Evolutionary conservation across 2,888 invertebrate genomes (phyloP), one percentile per base, ranked within the genome.

Genomic region (Tetrapedia diversipes): DNA sequence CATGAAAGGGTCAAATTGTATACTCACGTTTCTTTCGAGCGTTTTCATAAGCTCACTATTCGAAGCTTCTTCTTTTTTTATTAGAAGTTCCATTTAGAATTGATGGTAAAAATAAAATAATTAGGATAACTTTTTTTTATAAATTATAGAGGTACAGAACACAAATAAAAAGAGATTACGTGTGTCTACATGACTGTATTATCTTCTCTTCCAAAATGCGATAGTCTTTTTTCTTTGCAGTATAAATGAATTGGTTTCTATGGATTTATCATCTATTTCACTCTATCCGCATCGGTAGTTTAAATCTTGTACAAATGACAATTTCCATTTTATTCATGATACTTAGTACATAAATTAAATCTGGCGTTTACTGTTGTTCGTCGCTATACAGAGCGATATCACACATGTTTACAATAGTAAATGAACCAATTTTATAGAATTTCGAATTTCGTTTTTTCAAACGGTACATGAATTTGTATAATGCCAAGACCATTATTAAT

Each of bases 21-120:
- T 53, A 72, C 83, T 87, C 67, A 89, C 89, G 59, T 87, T 86
- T 79, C 85, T 88, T 57, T 87, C 83, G 37, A 89, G 82, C 14
- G 79, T 85, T 67, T 80, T 84, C 56, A 88, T 53, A 1, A 87
- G 71, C 39, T 82, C 83, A 14, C 7, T 76, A 54, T 67, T 76
- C 1, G 81, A 70, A 47, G 63, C 64, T 43, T 84, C 74, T 14
- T 81, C 76, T 29, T 76, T 79, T 59, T 65, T 77, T 22, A 69
- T 37, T 16, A 69, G 14, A 65, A 68, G 68, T 4, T 65, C 77
- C 74, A 77, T 80, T 45, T 34, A 11, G 43, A 19, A 24, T 39
- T 32, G 10, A 63, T 3, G 16, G 11, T 37, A 24, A 16, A 22
- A 22, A 34, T 56, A 22, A 51, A 56, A n/a, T 32, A 72, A 39